phyloP scores from a whole-genome alignment of 1,140 invertebrate species.

The Nymphalis io region DNA sequence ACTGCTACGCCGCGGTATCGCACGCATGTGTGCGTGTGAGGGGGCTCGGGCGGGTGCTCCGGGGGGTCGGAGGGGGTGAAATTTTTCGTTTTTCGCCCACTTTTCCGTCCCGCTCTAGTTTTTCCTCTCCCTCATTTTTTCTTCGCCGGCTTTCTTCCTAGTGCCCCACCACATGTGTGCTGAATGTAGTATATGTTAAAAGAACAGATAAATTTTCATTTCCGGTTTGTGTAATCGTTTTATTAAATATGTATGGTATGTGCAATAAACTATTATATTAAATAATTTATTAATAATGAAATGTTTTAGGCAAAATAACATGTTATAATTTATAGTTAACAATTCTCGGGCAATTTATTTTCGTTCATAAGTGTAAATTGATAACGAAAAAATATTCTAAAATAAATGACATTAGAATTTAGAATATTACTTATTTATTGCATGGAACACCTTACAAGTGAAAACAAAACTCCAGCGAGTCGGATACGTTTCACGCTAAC shows the following conservation, averaged over 20 bases:
- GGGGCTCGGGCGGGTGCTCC: constrained; percentile 39
- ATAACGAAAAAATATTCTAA: too few species aligned
- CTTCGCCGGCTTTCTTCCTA: constrained; percentile 77
- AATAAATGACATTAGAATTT: too few species aligned
- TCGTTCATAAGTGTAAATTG: too few species aligned
- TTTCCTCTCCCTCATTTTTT: constrained; percentile 81
- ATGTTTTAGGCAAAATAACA: too few species aligned
- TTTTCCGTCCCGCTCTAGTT: constrained; percentile 80
- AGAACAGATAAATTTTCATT: constrained; percentile 54
- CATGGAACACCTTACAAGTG: too few species aligned
- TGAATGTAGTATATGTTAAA: constrained; percentile 51
- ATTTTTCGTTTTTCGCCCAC: constrained; percentile 80
- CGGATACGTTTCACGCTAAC: too few species aligned
- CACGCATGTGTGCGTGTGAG: constrained; percentile 69
- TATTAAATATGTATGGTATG: not conserved
- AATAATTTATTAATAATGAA: too few species aligned
- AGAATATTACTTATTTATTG: too few species aligned
- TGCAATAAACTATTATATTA: not conserved
- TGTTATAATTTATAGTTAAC: too few species aligned
- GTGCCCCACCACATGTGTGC: constrained; percentile 79
- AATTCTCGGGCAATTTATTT: too few species aligned
- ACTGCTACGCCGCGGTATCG: constrained; percentile 26
- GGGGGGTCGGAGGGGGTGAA: constrained; percentile 57
- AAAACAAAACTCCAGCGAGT: too few species aligned
- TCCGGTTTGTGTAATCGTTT: constrained; percentile 39